Evolutionary conservation across 2,113 vertebrate genomes (phyloP), one percentile per base, ranked within the genome.

Genomic region (Piaya cayana): DNA sequence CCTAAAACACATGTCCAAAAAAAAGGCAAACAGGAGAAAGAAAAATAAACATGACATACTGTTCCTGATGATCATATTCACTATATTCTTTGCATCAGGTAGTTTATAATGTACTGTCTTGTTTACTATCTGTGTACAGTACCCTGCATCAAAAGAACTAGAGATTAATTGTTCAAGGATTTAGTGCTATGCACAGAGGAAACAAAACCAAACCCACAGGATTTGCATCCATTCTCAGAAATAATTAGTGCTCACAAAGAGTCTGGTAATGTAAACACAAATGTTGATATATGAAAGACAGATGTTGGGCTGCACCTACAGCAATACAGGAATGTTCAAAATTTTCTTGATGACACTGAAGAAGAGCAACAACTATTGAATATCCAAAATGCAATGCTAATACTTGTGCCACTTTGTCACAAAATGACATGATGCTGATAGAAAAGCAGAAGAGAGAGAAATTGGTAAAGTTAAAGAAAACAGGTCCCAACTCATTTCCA

Each of bases 351-450:
- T 1, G 27, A 52, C 1, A 6, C 2, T 18, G 6, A 32, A 68
- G 70, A 34, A 52, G 1, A 62, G 0, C 0, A 55, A 14, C 1
- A 50, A 6, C 0, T 11, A 8, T 0, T 4, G 0, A 6, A 56
- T 29, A 1, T 5, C 1, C 8, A 8, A 25, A 0, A 8, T 0
- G 2, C 1, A 0, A 0, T 39, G 5, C 1, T 11, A 34, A 29
- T 1, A 5, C 0, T 26, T 9, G 0, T 1, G 2, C 0, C 3
- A 15, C 1, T 0, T 1, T 11, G 3, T 1, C 4, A 0, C 32
- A 34, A 27, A 39, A 5, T 1, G 0, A 3, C 2, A 5, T 1
- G 0, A 3, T 2, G 5, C 0, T 3, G 3, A 21, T 9, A 1
- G 19, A 4, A 23, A 1, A 7, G 5, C 5, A 23, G 25, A 6